These are phyloP conservation scores for Marronus borbonicus DNA, from an alignment of 2,888 invertebrate species.

Conservation along the genomic window DNA sequence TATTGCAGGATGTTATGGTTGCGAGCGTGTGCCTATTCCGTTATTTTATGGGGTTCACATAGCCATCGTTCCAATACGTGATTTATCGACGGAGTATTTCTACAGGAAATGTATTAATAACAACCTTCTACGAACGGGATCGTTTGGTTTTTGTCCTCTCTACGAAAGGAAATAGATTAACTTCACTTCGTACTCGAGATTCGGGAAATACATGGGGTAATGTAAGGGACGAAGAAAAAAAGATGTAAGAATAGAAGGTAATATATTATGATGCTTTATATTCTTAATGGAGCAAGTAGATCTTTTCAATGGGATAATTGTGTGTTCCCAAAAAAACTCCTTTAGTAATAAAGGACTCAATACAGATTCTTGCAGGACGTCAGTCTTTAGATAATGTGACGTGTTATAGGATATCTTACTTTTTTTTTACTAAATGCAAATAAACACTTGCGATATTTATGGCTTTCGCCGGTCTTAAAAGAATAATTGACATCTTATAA, in stretches of 20 bases:
- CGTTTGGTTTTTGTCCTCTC: not conserved
- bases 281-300: too few species aligned
- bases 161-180: not conserved
- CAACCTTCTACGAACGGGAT: not conserved
- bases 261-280: not conserved
- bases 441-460: too few species aligned
- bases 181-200: not conserved
- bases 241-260: not conserved
- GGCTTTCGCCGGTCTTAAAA: too few species aligned
- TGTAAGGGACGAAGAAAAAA: not conserved
- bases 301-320: too few species aligned
- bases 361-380: too few species aligned
- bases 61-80: constrained; percentile 16
- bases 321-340: too few species aligned
- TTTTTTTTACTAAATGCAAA: too few species aligned
- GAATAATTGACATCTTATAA: too few species aligned
- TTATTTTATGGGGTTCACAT: constrained; percentile 39
- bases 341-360: too few species aligned
- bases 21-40: constrained; percentile 13
- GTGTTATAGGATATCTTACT: too few species aligned
- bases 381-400: too few species aligned
- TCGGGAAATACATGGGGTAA: not conserved
- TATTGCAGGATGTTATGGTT: constrained; percentile 7
- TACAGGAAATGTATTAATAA: constrained; percentile 43
- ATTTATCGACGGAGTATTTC: constrained; percentile 32